Base-by-base conservation (phyloP, 2,113 vertebrate species). In the Ia io region DNA sequence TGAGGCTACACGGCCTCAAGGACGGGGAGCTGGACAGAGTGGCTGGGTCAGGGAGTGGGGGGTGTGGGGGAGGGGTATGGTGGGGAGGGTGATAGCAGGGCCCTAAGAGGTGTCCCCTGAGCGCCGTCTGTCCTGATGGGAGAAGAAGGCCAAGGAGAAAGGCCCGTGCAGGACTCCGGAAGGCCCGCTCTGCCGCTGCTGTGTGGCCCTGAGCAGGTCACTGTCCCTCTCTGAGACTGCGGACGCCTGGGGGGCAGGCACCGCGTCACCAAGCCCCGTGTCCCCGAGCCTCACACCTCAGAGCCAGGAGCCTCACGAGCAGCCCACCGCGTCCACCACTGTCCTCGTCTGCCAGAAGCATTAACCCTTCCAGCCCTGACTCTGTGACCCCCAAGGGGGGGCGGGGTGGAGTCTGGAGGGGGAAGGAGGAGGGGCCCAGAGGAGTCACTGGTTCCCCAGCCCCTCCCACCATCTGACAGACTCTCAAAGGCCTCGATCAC, bases 1-100 rank as follows among this genome's bases (percentile, higher is more conserved):
- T 0, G 6, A 74, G 88, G 80, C 80, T 49, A 69, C 37, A 20
- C 6, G 0, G 67, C 88, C 71, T 84, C 93, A 85, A 96, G 95
- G 97, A 90, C 88, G 23, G 14, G 53, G 35, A 23, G 32, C 49
- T 1, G 2, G 87, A 73, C 61, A 51, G 73, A 49, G 53, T 0
- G 23, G 9, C 22, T 25, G 59, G 59, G 59, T 3, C 2, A 3
- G 13, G 47, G 11, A 7, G 4, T 14, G 2, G 32, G 84, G 0
- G 47, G 78, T 0, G 44, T 9, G 17, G n/a, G 12, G 4, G n/a
- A n/a, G 84, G 0, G 37, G 78, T 0, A 37, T 9, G 17, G n/a
- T 37, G 12, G 4, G 3, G n/a, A 1, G n/a, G 84, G 0, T 28
- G 25, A 77, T 42, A 0, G 2, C 51, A 0, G 77, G 71, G 44